A percentile compares a stretch with the other conserved stretches of the same genome.
phyloP scores from a whole-genome alignment of 2,113 vertebrate species.

The Solenodon paradoxus region DNA sequence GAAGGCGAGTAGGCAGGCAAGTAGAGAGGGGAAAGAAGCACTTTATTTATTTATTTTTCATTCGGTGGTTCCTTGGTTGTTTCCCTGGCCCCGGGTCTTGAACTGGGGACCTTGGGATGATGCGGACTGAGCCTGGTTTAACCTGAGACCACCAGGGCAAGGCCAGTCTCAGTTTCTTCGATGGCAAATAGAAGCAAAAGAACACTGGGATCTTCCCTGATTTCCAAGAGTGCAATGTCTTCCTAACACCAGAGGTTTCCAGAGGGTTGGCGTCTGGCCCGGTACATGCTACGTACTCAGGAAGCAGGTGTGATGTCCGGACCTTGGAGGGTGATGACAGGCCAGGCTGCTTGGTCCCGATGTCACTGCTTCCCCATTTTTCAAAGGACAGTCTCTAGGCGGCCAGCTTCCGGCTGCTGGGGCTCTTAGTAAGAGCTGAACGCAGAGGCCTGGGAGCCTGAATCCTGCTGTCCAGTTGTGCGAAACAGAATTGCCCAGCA shows the following conservation, averaged over 20 bases:
- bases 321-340: neutral
- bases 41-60: too few species aligned
- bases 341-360: neutral
- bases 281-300: neutral
- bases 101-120: too few species aligned
- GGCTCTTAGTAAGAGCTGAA: neutral
- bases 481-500: neutral
- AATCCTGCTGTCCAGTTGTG: neutral
- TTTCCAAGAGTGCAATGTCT: neutral
- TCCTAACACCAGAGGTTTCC: neutral
- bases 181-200: neutral
- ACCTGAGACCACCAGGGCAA: too few species aligned
- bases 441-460: neutral
- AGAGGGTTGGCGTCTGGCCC: neutral
- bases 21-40: too few species aligned
- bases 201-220: neutral
- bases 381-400: neutral
- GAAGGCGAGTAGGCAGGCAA: too few species aligned
- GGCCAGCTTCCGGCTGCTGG: neutral
- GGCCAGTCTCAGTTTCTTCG: neutral
- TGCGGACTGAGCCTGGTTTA: too few species aligned
- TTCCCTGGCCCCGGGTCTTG: too few species aligned
- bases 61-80: too few species aligned
- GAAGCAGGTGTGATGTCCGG: neutral
- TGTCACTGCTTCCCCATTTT: neutral